Percentiles rank a stretch among this genome's conserved stretches.
phyloP scores from a whole-genome alignment of 1,140 invertebrate genomes.

The Drosophila melanica region DNA sequence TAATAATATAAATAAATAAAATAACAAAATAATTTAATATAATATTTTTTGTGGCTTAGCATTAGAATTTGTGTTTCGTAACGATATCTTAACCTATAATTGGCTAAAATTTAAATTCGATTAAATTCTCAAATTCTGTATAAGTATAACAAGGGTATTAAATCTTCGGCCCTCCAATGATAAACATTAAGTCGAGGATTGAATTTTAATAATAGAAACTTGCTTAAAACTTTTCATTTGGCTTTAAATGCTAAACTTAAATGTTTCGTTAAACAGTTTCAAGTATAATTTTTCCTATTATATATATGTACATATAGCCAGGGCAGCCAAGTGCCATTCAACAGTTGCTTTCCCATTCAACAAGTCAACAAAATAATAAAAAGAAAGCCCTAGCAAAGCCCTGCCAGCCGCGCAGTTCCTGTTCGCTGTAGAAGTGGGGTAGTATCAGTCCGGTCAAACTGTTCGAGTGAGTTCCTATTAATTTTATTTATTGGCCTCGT shows the following conservation, averaged over 20 bases:
- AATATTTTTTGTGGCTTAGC: too few relatives aligned
- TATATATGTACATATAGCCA: too few relatives aligned
- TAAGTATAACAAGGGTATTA: too few relatives aligned
- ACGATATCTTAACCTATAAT: too few relatives aligned
- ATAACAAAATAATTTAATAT: too few relatives aligned
- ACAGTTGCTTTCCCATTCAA: constrained; percentile 69
- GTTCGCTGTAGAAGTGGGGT: constrained; percentile 7
- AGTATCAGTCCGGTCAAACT: constrained; percentile 55
- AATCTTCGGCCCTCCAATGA: too few relatives aligned
- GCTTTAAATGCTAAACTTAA: neutral
- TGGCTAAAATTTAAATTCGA: too few relatives aligned
- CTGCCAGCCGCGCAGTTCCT: constrained; percentile 7
- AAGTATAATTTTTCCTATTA: neutral
- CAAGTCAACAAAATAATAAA: constrained; percentile 75
- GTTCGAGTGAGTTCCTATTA: constrained; percentile 76
- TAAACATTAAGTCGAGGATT: too few relatives aligned
- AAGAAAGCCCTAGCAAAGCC: constrained; percentile 41
- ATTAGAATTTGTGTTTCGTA: too few relatives aligned
- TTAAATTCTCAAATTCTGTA: too few relatives aligned
- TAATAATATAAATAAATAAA: too few relatives aligned
- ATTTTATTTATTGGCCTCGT: constrained; percentile 79
- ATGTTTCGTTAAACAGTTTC: constrained; percentile 1
- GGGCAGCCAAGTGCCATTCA: constrained; percentile 54
- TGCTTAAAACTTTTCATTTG: neutral
- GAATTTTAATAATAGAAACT: neutral